phyloP scores from a whole-genome alignment of 1,140 invertebrate genomes.

The Rhopalosiphum padi region DNA sequence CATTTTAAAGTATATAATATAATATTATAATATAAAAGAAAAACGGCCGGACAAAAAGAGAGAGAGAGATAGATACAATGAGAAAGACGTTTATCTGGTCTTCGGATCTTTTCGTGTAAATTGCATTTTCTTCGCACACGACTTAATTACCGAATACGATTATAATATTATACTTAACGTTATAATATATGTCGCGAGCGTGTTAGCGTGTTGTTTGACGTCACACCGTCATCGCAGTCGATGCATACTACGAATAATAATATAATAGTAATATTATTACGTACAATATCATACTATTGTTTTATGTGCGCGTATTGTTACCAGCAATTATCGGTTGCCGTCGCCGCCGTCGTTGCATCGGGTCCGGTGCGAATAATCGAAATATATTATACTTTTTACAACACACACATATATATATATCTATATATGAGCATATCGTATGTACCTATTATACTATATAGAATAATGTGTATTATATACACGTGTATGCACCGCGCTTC shows the following conservation, averaged over 20 bases:
- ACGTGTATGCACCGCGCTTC: background rate
- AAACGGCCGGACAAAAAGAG: background rate
- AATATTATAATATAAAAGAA: background rate
- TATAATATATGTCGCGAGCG: background rate
- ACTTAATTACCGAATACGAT: constrained; percentile 37
- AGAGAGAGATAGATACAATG: background rate
- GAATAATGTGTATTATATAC: too few relatives aligned
- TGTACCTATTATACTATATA: background rate
- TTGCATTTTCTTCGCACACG: background rate
- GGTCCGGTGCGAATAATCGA: constrained; percentile 25
- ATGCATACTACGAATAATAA: background rate
- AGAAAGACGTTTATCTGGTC: constrained; percentile 15
- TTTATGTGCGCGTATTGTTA: background rate
- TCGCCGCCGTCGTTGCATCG: background rate
- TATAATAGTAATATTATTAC: background rate
- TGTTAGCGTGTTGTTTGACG: background rate
- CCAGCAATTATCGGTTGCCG: background rate
- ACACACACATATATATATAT: background rate
- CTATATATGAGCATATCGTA: background rate
- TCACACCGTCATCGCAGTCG: background rate
- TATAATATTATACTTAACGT: background rate
- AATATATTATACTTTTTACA: background rate
- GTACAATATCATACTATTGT: background rate
- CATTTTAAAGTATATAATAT: background rate
- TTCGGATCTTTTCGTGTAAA: constrained; percentile 2